phyloP scores from a whole-genome alignment of 2,113 vertebrate genomes.

The Etia nguti region DNA sequence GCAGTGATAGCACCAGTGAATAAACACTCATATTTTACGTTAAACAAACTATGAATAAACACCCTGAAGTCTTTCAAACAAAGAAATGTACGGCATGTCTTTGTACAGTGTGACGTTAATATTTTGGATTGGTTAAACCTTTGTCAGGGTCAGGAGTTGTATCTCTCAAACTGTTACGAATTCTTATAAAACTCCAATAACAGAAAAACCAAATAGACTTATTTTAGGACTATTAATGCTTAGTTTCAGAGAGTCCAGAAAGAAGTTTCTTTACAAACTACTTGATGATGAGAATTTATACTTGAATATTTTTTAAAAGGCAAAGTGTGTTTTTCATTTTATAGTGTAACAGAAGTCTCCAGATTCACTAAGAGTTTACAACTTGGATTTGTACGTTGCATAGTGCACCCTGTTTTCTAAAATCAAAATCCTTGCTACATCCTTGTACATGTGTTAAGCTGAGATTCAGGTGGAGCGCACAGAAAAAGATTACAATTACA shows the following conservation, averaged over 20 bases:
- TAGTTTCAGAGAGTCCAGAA: background rate
- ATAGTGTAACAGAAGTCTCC: background rate
- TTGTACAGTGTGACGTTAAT: background rate
- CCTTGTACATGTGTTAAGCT: background rate
- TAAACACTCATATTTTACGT: background rate
- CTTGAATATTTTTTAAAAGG: background rate
- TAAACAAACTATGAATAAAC: background rate
- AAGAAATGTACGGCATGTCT: background rate
- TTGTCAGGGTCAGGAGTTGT: too few species aligned
- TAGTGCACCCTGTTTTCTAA: background rate
- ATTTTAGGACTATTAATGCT: background rate
- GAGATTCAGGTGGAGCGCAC: background rate
- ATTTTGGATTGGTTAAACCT: background rate
- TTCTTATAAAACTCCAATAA: background rate
- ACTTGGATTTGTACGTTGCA: background rate
- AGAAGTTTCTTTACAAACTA: background rate
- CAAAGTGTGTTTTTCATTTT: background rate
- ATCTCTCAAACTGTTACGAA: background rate
- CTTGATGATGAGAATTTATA: background rate
- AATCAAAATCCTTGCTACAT: background rate
- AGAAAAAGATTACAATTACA: background rate
- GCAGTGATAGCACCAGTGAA: background rate
- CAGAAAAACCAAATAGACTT: background rate
- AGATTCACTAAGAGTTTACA: background rate
- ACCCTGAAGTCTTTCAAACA: background rate